These are phyloP conservation scores for Heterodera filipjevi DNA, from an alignment of 2,888 invertebrate species.

Conservation along the genomic window DNA sequence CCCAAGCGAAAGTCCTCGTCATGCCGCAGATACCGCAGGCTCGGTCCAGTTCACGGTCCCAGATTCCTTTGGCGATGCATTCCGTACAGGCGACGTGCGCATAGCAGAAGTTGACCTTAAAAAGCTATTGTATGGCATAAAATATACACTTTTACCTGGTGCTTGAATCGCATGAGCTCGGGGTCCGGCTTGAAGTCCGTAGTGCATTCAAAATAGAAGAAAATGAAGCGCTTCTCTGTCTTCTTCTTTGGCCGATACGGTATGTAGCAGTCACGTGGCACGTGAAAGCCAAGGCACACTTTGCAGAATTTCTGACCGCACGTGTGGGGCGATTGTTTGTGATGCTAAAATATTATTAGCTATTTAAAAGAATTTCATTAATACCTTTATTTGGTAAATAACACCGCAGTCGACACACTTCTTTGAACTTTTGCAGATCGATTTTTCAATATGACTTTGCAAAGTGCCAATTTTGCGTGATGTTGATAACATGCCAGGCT, in stretches of 20 bases:
- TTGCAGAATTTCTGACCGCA: not conserved
- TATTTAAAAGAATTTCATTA: not conserved
- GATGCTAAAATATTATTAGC: not conserved
- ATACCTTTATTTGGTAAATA: not conserved
- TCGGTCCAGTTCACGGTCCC: not conserved
- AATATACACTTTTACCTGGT: not conserved
- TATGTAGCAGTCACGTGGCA: not conserved
- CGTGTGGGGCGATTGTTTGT: not conserved
- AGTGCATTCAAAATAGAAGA: conserved; percentile 13
- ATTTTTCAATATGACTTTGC: not conserved
- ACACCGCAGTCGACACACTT: not conserved
- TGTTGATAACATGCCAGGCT: not conserved
- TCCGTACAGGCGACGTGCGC: not conserved
- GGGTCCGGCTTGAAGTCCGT: not conserved
- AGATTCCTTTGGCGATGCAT: not conserved
- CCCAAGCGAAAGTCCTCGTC: not conserved
- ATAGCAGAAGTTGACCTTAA: not conserved
- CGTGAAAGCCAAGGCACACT: not conserved
- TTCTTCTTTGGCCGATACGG: not conserved
- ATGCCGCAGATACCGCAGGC: not conserved
- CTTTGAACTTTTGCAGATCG: not conserved
- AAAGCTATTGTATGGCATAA: not conserved
- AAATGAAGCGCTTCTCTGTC: not conserved
- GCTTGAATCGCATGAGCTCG: not conserved
- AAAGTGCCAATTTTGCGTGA: not conserved